Evolutionary conservation across 2,888 invertebrate genomes (phyloP).

Genomic region (Halictus quadricinctus): DNA sequence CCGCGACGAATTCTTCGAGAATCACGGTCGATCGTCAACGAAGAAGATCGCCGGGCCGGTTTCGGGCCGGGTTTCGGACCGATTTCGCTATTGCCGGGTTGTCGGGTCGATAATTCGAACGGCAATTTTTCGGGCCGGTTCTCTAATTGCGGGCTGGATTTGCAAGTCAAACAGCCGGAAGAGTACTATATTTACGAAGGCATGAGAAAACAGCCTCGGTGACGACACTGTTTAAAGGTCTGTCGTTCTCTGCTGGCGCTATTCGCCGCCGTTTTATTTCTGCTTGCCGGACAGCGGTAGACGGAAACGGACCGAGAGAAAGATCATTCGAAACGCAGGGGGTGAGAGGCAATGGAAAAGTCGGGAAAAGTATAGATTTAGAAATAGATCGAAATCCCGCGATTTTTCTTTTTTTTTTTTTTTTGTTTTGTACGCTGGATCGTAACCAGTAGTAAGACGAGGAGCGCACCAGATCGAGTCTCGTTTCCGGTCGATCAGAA

Average conservation of each 20-base stretch:
- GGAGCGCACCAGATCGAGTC: neutral
- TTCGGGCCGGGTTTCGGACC: neutral
- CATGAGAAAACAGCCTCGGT: constrained; percentile 63
- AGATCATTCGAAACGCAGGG: neutral
- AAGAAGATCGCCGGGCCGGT: neutral
- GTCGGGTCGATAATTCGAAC: constrained; percentile 39
- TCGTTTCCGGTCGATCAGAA: neutral
- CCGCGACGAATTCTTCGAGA: too few relatives aligned
- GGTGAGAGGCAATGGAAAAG: neutral
- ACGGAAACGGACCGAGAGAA: constrained; percentile 11
- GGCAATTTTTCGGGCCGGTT: constrained; percentile 43
- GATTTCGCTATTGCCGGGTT: neutral
- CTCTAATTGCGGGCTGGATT: constrained; percentile 49
- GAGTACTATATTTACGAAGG: constrained; percentile 65
- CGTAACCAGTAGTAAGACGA: constrained; percentile 8
- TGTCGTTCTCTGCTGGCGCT: constrained; percentile 57
- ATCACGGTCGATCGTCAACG: neutral
- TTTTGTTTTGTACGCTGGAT: neutral
- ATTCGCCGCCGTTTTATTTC: constrained; percentile 66
- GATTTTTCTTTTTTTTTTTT: constrained; percentile 25
- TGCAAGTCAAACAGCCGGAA: constrained; percentile 63
- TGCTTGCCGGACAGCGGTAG: constrained; percentile 39
- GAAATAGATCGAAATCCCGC: constrained; percentile 33
- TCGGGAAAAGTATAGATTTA: neutral
- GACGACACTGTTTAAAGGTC: constrained; percentile 67